Conservation (phyloP, 2,113 vertebrate genomes). For the Murina feae region DNA sequence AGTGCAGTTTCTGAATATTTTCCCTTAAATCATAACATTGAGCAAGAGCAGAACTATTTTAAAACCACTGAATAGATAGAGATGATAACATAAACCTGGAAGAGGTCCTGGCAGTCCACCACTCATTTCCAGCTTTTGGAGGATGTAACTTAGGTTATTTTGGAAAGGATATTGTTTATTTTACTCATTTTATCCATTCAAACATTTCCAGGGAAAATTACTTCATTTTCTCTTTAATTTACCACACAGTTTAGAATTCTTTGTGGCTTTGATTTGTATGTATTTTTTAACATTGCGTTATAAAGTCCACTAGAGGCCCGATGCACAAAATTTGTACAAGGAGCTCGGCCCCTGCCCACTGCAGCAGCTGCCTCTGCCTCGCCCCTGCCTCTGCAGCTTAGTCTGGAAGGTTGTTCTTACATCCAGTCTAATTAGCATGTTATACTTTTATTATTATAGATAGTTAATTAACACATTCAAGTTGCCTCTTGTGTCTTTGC, state of each 20-base stretch:
- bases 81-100: neutral
- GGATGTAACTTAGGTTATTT: neutral
- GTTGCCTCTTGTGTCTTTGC: neutral
- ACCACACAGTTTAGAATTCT: neutral
- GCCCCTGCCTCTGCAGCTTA: no score
- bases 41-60: conserved; percentile 33
- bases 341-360: no score
- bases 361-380: no score
- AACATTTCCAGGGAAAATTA: conserved; percentile 16
- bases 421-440: no score
- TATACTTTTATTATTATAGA: no score
- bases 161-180: conserved; percentile 33
- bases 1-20: neutral
- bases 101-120: neutral
- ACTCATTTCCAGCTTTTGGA: conserved; percentile 23
- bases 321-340: no score
- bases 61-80: neutral
- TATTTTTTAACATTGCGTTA: neutral
- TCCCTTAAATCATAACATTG: conserved; percentile 14
- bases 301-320: no score
- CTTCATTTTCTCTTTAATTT: conserved; percentile 10
- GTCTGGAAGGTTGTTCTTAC: no score
- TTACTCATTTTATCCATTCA: neutral
- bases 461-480: neutral
- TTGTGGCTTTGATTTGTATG: neutral